Conservation (phyloP, 2,113 vertebrate species). For the Istiophorus platypterus region DNA sequence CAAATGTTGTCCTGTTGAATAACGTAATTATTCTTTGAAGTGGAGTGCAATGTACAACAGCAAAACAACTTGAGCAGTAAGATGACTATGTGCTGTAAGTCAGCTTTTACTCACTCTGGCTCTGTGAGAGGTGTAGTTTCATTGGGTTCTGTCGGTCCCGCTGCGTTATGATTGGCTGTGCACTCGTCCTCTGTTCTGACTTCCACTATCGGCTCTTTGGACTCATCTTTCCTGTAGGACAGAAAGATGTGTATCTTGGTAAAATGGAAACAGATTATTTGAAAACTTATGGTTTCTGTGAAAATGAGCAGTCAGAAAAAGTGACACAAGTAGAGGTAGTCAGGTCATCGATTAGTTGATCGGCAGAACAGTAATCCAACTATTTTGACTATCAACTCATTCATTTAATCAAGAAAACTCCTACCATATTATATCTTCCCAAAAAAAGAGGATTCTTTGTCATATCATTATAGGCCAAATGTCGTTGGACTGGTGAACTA, state of each 20-base stretch:
- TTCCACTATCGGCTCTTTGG: constrained; percentile 98
- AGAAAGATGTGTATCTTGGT: background rate
- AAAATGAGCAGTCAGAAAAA: constrained; percentile 3
- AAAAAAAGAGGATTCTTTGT: background rate
- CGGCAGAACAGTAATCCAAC: too few species aligned
- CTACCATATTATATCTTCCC: background rate
- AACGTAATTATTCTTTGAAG: constrained; percentile 73
- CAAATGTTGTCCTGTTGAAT: constrained; percentile 56
- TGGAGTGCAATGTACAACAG: constrained; percentile 77
- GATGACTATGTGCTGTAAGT: background rate
- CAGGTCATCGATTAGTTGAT: too few species aligned
- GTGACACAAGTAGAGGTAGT: background rate
- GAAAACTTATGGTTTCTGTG: background rate
- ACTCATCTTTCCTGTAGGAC: constrained; percentile 93
- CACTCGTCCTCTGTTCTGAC: constrained; percentile 94
- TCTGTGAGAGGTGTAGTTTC: constrained; percentile 98
- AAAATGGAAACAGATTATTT: background rate
- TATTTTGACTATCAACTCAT: background rate
- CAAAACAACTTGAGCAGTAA: constrained; percentile 39
- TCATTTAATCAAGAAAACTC: background rate
- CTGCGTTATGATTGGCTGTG: constrained; percentile 95
- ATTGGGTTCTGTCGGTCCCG: constrained; percentile 94
- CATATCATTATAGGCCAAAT: background rate
- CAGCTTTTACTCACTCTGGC: constrained; percentile 90
- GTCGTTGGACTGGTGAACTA: background rate